These are phyloP conservation scores for Ceyx margarethae DNA, from an alignment of 2,113 vertebrate genomes.

Conservation along the genomic window DNA sequence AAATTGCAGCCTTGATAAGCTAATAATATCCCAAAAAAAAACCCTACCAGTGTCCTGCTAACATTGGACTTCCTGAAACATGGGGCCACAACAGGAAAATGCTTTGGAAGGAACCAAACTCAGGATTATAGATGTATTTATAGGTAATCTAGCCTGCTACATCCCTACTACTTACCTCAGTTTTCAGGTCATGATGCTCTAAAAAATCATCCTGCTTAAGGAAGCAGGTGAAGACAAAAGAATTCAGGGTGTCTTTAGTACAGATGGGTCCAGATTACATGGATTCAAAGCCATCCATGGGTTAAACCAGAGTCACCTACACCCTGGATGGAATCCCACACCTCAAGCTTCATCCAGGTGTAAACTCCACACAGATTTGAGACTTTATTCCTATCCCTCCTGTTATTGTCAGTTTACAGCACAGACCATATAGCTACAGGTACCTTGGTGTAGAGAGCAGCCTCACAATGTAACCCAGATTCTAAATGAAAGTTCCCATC, in stretches of 20 bases:
- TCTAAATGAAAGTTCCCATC: not conserved
- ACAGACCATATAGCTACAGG: not conserved
- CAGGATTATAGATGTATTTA: not conserved
- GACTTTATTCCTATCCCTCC: not conserved
- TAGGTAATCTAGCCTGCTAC: not conserved
- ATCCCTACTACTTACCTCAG: not conserved
- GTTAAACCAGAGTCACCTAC: not conserved
- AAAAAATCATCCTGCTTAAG: not conserved
- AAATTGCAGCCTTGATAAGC: not conserved
- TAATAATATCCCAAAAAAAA: not conserved
- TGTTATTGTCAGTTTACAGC: not conserved
- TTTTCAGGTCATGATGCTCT: not conserved
- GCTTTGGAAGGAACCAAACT: not conserved
- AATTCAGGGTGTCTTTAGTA: not conserved
- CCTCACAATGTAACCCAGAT: not conserved
- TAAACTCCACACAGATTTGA: not conserved
- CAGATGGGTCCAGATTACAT: not conserved
- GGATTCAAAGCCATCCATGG: not conserved
- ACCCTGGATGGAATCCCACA: not conserved
- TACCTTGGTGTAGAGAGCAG: not conserved
- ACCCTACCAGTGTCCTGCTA: not conserved
- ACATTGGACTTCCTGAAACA: not conserved
- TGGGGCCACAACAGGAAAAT: not conserved
- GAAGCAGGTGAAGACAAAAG: not conserved
- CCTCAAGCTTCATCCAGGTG: not conserved